phyloP scores from a whole-genome alignment of 1,140 invertebrate genomes.

The Ostrea edulis region DNA sequence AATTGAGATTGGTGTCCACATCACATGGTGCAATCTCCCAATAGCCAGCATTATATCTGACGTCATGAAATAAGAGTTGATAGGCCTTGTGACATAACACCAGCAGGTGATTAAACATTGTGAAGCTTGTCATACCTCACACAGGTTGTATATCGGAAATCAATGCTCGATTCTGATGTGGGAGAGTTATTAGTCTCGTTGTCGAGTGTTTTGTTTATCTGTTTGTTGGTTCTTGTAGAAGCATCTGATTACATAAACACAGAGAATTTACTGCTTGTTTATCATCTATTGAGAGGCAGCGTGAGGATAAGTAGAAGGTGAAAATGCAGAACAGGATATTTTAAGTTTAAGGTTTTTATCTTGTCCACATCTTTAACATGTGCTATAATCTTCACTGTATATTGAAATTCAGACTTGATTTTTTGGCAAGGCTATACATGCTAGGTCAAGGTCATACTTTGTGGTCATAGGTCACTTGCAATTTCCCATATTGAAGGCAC shows the following conservation, averaged over 20 bases:
- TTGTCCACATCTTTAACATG: no score
- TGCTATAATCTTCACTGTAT: no score
- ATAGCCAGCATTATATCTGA: background rate
- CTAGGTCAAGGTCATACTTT: no score
- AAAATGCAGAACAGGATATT: no score
- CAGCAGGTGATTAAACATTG: background rate
- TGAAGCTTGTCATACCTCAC: slow-evolving; percentile 14
- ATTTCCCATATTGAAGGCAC: no score
- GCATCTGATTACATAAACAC: slow-evolving; percentile 25
- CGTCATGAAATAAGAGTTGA: background rate
- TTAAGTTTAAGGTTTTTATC: no score
- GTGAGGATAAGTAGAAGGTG: no score
- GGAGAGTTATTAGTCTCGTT: slow-evolving; percentile 16
- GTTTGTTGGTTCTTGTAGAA: background rate
- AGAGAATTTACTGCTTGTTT: background rate
- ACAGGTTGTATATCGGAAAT: background rate
- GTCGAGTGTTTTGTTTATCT: slow-evolving; percentile 22
- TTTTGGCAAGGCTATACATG: no score
- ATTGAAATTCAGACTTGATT: no score
- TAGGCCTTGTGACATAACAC: background rate
- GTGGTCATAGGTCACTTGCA: no score
- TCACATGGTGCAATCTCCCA: background rate
- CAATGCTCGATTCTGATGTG: background rate
- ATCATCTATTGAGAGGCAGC: no score
- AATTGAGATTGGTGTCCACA: background rate